Conservation (phyloP, 1,140 invertebrate species). For the Rhagoletis zephyria region DNA sequence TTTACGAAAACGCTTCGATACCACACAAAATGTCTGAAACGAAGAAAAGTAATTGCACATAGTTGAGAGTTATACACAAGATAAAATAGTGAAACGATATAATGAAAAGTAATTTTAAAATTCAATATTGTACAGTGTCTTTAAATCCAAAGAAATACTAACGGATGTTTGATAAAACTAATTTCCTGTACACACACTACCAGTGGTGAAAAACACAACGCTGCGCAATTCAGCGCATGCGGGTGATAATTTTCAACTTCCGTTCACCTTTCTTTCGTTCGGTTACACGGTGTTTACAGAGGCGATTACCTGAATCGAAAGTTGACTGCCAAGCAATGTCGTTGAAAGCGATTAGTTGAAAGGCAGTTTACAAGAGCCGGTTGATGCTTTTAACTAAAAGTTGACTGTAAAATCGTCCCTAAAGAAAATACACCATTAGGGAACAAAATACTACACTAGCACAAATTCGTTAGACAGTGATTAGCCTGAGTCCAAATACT, state of each 20-base stretch:
- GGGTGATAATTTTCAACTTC: conserved; percentile 18
- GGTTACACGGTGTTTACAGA: no score
- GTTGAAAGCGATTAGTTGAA: conserved; percentile 1
- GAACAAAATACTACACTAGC: no score
- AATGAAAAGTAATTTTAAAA: background rate
- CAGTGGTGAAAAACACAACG: background rate
- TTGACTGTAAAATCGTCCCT: no score
- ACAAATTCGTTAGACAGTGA: no score
- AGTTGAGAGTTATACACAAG: no score
- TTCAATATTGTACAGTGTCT: background rate
- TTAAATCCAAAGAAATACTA: background rate
- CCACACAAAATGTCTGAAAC: conserved; percentile 95
- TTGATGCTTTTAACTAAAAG: no score
- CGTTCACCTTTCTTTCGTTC: conserved; percentile 69
- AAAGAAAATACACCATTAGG: no score
- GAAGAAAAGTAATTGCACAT: conserved; percentile 58
- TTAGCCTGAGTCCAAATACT: no score
- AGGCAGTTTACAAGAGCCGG: no score
- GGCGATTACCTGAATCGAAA: no score
- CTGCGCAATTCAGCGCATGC: conserved; percentile 8
- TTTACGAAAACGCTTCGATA: conserved; percentile 92
- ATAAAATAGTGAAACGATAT: background rate
- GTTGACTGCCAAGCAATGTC: no score
- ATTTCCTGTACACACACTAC: background rate
- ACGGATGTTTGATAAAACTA: background rate